phyloP scores from a whole-genome alignment of 2,113 vertebrate species.

The Mola mola region DNA sequence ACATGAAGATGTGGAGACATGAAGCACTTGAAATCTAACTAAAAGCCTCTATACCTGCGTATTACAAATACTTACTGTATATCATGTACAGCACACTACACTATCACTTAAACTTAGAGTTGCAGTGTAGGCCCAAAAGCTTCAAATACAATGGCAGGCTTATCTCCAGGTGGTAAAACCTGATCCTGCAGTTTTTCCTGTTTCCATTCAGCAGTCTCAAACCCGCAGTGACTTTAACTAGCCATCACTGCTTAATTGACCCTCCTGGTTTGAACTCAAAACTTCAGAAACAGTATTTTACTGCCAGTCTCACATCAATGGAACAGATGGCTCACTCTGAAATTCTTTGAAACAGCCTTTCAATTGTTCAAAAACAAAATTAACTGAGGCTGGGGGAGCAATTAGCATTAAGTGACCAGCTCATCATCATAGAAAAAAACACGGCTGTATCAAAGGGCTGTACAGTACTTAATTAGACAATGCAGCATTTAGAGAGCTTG shows the following conservation, averaged over 20 bases:
- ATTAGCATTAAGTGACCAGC: constrained; percentile 44
- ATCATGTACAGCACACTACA: no score
- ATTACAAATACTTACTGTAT: no score
- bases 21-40: no score
- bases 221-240: constrained; percentile 42
- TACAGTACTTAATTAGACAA: constrained; percentile 15
- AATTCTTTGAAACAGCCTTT: constrained; percentile 43
- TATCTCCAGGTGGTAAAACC: constrained; percentile 36
- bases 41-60: no score
- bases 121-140: no score
- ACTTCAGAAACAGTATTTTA: constrained; percentile 49
- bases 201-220: constrained; percentile 17
- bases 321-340: constrained; percentile 51
- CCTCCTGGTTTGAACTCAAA: constrained; percentile 28
- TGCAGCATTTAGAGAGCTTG: constrained; percentile 17
- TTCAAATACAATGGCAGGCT: no score
- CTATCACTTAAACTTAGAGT: no score
- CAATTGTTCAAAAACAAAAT: constrained; percentile 50
- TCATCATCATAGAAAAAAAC: constrained; percentile 23
- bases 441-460: not conserved
- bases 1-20: no score
- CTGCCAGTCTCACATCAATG: constrained; percentile 50
- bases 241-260: constrained; percentile 40
- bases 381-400: constrained; percentile 36
- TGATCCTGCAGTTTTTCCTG: constrained; percentile 30